These are phyloP conservation scores for Trichogramma evanescens DNA, from an alignment of 2,888 invertebrate genomes.

Conservation along the genomic window DNA sequence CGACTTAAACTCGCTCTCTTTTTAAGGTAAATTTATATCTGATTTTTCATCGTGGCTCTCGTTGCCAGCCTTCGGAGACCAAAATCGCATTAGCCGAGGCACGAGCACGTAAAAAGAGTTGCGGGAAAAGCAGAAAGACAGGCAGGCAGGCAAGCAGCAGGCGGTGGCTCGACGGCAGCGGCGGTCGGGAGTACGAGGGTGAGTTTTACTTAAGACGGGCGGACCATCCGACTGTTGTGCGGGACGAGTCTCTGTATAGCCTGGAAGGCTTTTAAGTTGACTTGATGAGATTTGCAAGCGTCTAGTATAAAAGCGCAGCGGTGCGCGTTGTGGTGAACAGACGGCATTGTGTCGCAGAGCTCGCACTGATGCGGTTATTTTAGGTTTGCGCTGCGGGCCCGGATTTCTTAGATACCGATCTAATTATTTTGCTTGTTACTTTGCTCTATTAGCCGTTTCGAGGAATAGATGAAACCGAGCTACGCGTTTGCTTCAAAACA, in stretches of 20 bases:
- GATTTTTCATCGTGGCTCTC: conserved; percentile 6
- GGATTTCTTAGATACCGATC: too few relatives aligned
- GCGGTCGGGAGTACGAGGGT: too few relatives aligned
- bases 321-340: neutral
- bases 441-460: too few relatives aligned
- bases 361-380: too few relatives aligned
- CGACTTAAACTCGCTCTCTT: neutral
- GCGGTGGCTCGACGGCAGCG: neutral
- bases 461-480: too few relatives aligned
- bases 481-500: too few relatives aligned
- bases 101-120: conserved; percentile 22
- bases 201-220: too few relatives aligned
- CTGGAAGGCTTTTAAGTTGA: conserved; percentile 14
- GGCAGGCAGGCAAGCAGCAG: neutral
- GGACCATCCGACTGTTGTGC: neutral
- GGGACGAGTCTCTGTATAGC: neutral
- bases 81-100: conserved; percentile 18
- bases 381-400: too few relatives aligned
- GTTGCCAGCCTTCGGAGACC: neutral
- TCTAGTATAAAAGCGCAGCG: conserved; percentile 3
- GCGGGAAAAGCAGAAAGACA: neutral
- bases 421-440: too few relatives aligned
- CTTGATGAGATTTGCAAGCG: conserved; percentile 18
- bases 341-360: conserved; percentile 1
- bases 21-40: conserved; percentile 12